phyloP scores from a whole-genome alignment of 2,113 vertebrate genomes.

The Fukomys damarensis region DNA sequence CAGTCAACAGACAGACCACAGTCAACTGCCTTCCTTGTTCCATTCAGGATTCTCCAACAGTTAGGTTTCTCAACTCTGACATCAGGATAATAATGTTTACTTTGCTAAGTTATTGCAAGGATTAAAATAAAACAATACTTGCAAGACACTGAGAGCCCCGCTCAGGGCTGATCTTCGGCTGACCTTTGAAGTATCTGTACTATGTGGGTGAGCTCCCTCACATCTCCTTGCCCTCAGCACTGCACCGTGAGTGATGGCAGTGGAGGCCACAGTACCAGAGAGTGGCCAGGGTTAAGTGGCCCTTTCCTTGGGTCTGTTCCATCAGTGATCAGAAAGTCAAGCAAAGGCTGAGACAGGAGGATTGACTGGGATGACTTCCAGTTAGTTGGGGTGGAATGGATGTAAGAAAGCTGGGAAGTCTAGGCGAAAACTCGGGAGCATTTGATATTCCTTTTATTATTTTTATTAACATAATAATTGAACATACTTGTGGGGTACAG shows the following conservation, averaged over 20 bases:
- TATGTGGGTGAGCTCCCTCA: too few relatives aligned
- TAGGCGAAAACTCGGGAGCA: background rate
- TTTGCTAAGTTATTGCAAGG: background rate
- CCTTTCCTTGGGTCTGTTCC: background rate
- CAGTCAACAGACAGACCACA: fast-evolving
- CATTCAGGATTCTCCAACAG: background rate
- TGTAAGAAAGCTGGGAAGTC: background rate
- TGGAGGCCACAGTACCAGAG: background rate
- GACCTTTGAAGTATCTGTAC: background rate
- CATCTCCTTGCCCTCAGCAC: background rate
- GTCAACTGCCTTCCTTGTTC: background rate
- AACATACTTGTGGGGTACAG: background rate
- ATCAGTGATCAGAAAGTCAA: background rate
- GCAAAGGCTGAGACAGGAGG: background rate
- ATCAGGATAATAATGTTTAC: background rate
- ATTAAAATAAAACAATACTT: background rate
- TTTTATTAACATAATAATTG: background rate
- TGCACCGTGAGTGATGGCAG: background rate
- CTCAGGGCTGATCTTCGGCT: background rate
- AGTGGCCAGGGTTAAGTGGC: too few relatives aligned
- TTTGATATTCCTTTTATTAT: background rate
- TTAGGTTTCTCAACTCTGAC: background rate
- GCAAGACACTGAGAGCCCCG: background rate
- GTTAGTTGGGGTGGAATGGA: background rate
- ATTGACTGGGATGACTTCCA: background rate